Evolutionary conservation across 1,140 invertebrate genomes (phyloP), one percentile per base, ranked within the genome.

Genomic region (Arctopsyche grandis): DNA sequence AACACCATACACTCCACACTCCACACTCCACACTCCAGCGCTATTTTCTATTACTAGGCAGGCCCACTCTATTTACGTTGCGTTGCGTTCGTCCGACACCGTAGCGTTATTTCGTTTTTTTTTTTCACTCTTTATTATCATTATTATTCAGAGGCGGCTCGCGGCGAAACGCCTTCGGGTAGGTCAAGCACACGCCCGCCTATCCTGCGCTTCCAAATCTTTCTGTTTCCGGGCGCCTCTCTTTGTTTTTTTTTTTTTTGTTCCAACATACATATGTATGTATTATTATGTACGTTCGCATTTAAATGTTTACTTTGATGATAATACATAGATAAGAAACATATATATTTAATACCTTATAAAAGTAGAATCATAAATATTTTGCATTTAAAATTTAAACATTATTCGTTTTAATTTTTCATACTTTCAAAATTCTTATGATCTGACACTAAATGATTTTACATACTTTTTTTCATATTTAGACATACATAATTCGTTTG

Each of bases 181-280:
- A 74, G 70, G 70, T 74, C 70, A 74, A 74, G 70, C 70, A 74
- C 70, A 14, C n/a, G 38, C 5, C 70, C 21, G 29, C 26, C 63
- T n/a, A 44, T 44, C 38, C 69, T 70, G 12, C 19, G 69, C 69
- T 26, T 26, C n/a, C 26, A 52, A 52, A 52, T 5, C 16, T 52
- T 1, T 14, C 44, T 7, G 12, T 46, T 46, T 46, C 44, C 12
- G 12, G 12, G 5, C 44, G 5, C 12, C 44, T 12, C 44, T 7
- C 12, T 12, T 46, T 46, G 5, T 46, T 46, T 46, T 46, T 46
- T 46, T 46, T 46, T 46, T 46, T 7, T 46, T 46, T n/a, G n/a
- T n/a, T n/a, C n/a, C n/a, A n/a, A n/a, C 29, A 38, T 38, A 38
- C 29, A 38, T 38, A 38, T 38, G 29, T 38, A 38, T 38, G 29